Evolutionary conservation across 1,140 invertebrate genomes (phyloP), one percentile per base, ranked within the genome.

Genomic region (Hypsibius dujardini): DNA sequence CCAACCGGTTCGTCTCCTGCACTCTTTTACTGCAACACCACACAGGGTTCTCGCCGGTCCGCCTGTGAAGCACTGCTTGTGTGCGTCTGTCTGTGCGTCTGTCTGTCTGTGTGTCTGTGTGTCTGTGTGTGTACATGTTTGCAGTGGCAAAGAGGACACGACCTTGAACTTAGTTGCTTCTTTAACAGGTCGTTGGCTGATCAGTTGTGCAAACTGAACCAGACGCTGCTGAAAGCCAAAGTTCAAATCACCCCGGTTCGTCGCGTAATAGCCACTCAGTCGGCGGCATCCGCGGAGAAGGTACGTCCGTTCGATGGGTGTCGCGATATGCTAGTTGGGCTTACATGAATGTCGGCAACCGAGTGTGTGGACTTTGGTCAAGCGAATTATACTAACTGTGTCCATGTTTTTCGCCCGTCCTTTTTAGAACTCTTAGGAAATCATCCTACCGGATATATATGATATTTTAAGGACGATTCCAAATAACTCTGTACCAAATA

Each of bases 1-100:
- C 76, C 70, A 83, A 84, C 74, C 76, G 77, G 76, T 78, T 71
- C 46, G n/a, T n/a, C n/a, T n/a, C n/a, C 60, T 77, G 62, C 62
- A 76, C 69, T 69, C 74, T 72, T 72, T 76, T 46, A 46, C 76
- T 46, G 62, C 50, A 56, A 7, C 7, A 56, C 50, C 7, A 7
- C 7, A 7, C n/a, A 7, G 7, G 50, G 7, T 56, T 7, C 7
- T 56, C n/a, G 50, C 50, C n/a, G 50, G n/a, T 56, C n/a, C n/a
- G n/a, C n/a, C n/a, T n/a, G n/a, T n/a, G n/a, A n/a, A n/a, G n/a
- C n/a, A n/a, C n/a, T n/a, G n/a, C n/a, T n/a, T n/a, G n/a, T n/a
- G n/a, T n/a, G n/a, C n/a, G n/a, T n/a, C n/a, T n/a, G n/a, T n/a
- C n/a, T n/a, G n/a, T n/a, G n/a, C n/a, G n/a, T n/a, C n/a, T n/a